Evolutionary conservation across 1,140 invertebrate species (phyloP), one percentile per base, ranked within the genome.

Genomic region (Dendrolimus kikuchii): DNA sequence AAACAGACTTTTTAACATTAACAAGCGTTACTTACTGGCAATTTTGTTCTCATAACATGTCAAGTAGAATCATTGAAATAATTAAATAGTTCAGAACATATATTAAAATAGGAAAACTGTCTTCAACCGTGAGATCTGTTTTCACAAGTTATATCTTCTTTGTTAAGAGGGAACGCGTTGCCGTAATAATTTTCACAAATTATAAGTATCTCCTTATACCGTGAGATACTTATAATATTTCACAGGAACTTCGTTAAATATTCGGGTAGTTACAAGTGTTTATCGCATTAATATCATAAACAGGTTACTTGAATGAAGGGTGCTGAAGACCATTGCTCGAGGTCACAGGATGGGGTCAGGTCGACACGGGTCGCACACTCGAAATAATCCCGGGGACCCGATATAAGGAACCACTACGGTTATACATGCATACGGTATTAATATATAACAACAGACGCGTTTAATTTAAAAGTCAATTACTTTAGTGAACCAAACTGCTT

Each of bases 301-400:
- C 78, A 75, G 73, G 78, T 79, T 81, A 80, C 63, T 59, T 57
- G 68, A 72, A 69, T 67, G 62, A 77, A 74, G 66, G 67, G 68
- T 65, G 67, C 66, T 66, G 66, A 60, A 70, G 64, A 76, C 67
- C 67, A 77, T 68, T 64, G 73, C 62, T 42, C 62, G 72, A 67
- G 77, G 77, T 79, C 74, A 77, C 57, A 75, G 72, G 73, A 68
- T 64, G 64, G 67, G 71, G 76, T 78, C 76, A 71, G 71, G 64
- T 68, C 64, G 66, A 55, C 57, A 46, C 49, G 62, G 66, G 68
- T 60, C 66, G 62, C 60, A 56, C 64, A 58, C 57, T 71, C 57
- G 73, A 74, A 76, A 66, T 74, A 76, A 74, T 74, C 74, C 71
- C 23, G 23, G 23, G 23, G 23, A 23, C 23, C 23, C 23, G 23